Evolutionary conservation across 2,888 invertebrate genomes (phyloP).

Genomic region (Cryptus viduatorius): DNA sequence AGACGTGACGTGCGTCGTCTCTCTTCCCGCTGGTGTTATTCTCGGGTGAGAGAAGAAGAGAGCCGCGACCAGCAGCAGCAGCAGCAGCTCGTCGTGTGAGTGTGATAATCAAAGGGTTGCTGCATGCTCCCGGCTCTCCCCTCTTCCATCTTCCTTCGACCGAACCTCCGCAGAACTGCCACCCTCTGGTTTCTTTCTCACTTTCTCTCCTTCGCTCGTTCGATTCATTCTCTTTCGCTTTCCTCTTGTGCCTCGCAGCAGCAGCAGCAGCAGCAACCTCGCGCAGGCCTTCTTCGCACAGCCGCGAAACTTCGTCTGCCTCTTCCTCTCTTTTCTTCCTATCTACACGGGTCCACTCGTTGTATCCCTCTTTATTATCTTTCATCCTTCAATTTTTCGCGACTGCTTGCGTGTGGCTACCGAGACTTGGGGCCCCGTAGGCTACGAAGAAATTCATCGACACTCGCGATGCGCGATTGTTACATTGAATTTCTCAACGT

Average conservation of each 20-base stretch:
- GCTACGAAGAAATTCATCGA: constrained; percentile 60
- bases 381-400: constrained; percentile 51
- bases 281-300: constrained; percentile 30
- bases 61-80: constrained; percentile 29
- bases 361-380: constrained; percentile 64
- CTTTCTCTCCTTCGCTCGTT: constrained; percentile 37
- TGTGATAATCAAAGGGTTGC: constrained; percentile 77
- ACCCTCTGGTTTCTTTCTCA: constrained; percentile 39
- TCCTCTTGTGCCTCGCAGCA: constrained; percentile 46
- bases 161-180: constrained; percentile 54
- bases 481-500: constrained; percentile 12
- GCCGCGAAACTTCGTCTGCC: constrained; percentile 26
- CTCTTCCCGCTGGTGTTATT: constrained; percentile 38
- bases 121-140: constrained; percentile 71
- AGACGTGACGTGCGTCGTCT: constrained; percentile 73
- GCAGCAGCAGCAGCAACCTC: constrained; percentile 13
- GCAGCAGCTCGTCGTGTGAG: constrained; percentile 69
- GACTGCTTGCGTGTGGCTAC: constrained; percentile 52
- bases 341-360: constrained; percentile 59
- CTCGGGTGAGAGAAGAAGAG: constrained; percentile 27
- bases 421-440: constrained; percentile 18
- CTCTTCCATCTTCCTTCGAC: constrained; percentile 69
- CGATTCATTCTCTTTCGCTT: constrained; percentile 21
- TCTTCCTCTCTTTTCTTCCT: constrained; percentile 66
- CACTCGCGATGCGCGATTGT: constrained; percentile 51